A percentile compares a stretch with the other conserved stretches of the same genome.
phyloP scores from a whole-genome alignment of 2,113 vertebrate genomes.

The Rhynchopsitta pachyrhyncha region DNA sequence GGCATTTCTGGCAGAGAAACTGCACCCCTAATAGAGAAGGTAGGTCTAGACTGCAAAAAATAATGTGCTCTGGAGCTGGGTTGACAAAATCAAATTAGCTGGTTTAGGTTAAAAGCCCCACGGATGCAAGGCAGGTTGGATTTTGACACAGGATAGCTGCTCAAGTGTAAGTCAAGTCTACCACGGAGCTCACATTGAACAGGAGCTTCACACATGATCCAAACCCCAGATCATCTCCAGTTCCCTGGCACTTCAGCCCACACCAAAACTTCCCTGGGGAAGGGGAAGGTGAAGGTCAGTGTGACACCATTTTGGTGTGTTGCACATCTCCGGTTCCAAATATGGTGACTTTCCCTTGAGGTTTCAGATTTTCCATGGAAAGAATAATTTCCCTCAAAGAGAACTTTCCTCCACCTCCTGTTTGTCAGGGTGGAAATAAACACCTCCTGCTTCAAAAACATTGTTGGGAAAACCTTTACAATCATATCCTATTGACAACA shows the following conservation, averaged over 20 bases:
- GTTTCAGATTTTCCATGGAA: not conserved
- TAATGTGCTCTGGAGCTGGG: not conserved
- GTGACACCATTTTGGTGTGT: not conserved
- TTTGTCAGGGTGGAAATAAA: not conserved
- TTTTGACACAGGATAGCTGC: not conserved
- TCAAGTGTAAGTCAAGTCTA: not conserved
- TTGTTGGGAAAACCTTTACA: not conserved
- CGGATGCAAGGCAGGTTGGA: not conserved
- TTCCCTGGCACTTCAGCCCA: not conserved
- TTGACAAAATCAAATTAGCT: constrained; percentile 18
- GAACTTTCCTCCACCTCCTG: not conserved
- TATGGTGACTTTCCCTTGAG: not conserved
- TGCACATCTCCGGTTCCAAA: not conserved
- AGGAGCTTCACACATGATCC: not conserved
- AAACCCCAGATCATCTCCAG: not conserved
- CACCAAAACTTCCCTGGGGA: not conserved
- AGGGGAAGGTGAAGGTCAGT: not conserved
- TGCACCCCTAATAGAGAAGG: not conserved
- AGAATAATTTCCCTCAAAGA: not conserved
- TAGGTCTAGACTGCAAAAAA: constrained; percentile 14
- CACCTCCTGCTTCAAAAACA: not conserved
- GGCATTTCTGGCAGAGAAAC: constrained; percentile 35
- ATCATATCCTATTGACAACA: not conserved
- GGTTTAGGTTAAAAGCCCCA: not conserved
- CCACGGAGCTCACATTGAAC: not conserved